Conservation (phyloP, 2,797 vertebrate species). For the Paramormyrops hopkinsi region DNA sequence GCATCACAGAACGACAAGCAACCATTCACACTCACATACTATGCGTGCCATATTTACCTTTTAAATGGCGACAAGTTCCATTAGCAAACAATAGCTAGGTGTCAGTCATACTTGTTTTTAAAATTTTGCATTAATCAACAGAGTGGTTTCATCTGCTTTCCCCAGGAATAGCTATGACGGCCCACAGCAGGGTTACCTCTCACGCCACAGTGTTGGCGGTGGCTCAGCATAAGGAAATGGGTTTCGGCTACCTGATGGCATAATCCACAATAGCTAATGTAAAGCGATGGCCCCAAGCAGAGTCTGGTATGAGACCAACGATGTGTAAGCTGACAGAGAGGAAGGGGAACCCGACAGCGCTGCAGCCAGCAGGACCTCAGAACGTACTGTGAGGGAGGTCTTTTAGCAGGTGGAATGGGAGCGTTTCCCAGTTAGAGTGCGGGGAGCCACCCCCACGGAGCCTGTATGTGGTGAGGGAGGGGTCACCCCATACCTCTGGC, state of each 20-base stretch:
- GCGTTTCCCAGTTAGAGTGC: neutral
- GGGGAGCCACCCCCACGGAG: neutral
- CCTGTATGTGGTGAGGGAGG: neutral
- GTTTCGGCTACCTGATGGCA: neutral
- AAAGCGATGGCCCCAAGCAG: neutral
- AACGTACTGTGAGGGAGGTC: neutral
- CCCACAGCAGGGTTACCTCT: neutral
- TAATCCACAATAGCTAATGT: conserved; percentile 1
- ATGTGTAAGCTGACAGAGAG: neutral
- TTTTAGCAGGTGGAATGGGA: neutral
- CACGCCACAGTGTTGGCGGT: neutral
- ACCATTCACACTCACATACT: neutral
- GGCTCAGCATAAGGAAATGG: neutral
- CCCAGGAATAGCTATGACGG: neutral
- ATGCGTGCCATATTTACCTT: neutral
- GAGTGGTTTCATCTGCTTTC: neutral
- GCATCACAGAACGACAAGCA: neutral
- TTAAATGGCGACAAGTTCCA: neutral
- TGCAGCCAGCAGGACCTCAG: neutral
- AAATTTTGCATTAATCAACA: neutral
- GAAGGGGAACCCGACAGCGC: neutral
- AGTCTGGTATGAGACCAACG: neutral
- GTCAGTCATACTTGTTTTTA: neutral
- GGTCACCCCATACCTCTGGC: neutral
- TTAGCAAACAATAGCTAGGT: neutral